These are phyloP conservation scores for Apostichopus japonicus DNA, from an alignment of 35 echinoderm and acorn worm species.

Conservation along the genomic window DNA sequence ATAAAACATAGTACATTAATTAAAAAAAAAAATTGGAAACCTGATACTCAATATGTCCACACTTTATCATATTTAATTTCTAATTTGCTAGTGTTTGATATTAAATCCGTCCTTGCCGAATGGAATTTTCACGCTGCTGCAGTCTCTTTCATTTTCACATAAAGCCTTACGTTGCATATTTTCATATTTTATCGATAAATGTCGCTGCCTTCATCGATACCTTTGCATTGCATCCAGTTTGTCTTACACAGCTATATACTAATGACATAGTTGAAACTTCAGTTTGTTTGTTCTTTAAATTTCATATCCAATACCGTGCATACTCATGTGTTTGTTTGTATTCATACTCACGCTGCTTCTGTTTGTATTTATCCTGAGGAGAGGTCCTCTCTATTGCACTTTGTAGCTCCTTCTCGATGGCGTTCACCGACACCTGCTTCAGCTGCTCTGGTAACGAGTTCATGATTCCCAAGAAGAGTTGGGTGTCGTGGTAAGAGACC, in stretches of 20 bases:
- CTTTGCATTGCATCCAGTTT: neutral
- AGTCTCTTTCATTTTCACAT: too few species aligned
- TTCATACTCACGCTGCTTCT: constrained; percentile 25
- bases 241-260: neutral
- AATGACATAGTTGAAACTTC: too few species aligned
- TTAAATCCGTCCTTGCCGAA: neutral
- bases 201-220: neutral
- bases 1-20: constrained; percentile 5
- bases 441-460: constrained; percentile 95
- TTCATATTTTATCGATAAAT: neutral
- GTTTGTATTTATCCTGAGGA: constrained; percentile 24
- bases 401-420: constrained; percentile 36
- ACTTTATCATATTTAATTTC: too few species aligned
- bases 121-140: too few species aligned
- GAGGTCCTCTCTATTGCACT: constrained; percentile 30
- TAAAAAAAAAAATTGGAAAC: too few species aligned
- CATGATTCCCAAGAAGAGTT: constrained; percentile 84
- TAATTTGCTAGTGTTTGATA: too few species aligned
- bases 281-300: too few species aligned
- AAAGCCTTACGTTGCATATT: neutral
- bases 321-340: too few species aligned
- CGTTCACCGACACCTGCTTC: constrained; percentile 11
- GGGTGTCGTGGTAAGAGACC: constrained; percentile 92
- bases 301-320: too few species aligned
- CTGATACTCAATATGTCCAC: too few species aligned